phyloP scores from a whole-genome alignment of 1,140 invertebrate species.

The Agrilus planipennis region DNA sequence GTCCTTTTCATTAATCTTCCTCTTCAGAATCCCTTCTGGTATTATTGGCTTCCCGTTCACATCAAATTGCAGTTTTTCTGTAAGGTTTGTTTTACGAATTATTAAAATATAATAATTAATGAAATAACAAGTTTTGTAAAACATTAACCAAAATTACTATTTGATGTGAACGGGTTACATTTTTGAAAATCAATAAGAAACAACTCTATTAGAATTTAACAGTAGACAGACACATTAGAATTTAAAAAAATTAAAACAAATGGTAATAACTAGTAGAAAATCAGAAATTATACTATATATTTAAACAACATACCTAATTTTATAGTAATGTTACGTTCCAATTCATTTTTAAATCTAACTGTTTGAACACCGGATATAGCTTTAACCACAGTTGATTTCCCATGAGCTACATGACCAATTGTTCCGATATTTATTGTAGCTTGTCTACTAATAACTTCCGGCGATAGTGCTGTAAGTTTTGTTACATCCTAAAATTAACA shows the following conservation, averaged over 20 bases:
- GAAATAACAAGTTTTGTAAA: not conserved
- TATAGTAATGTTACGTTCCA: slow-evolving; percentile 99
- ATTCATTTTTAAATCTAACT: slow-evolving; percentile 98
- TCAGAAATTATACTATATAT: not conserved
- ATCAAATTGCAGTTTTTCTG: slow-evolving; percentile 33
- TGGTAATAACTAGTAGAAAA: not conserved
- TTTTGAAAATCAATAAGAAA: not conserved
- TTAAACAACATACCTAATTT: slow-evolving; percentile 73
- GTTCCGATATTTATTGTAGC: slow-evolving; percentile 99
- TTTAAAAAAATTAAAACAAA: not conserved
- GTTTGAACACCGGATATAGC: slow-evolving; percentile 99
- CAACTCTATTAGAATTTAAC: not conserved
- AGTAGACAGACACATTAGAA: not conserved
- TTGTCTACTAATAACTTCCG: slow-evolving; percentile 96
- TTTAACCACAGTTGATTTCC: slow-evolving; percentile 99
- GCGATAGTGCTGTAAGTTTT: slow-evolving; percentile 83
- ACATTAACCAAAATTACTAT: slow-evolving; percentile 8
- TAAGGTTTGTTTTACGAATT: slow-evolving; percentile 14
- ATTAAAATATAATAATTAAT: not conserved
- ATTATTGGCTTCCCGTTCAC: slow-evolving; percentile 26
- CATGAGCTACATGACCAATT: slow-evolving; percentile 99
- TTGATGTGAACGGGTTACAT: slow-evolving; percentile 19
- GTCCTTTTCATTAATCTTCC: too few species aligned
- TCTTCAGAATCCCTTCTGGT: too few species aligned
- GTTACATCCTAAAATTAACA: slow-evolving; percentile 60